A percentile compares a stretch with the other conserved stretches of the same genome.
phyloP scores from a whole-genome alignment of 2,888 invertebrate genomes.

The Lamellibrachia columna region DNA sequence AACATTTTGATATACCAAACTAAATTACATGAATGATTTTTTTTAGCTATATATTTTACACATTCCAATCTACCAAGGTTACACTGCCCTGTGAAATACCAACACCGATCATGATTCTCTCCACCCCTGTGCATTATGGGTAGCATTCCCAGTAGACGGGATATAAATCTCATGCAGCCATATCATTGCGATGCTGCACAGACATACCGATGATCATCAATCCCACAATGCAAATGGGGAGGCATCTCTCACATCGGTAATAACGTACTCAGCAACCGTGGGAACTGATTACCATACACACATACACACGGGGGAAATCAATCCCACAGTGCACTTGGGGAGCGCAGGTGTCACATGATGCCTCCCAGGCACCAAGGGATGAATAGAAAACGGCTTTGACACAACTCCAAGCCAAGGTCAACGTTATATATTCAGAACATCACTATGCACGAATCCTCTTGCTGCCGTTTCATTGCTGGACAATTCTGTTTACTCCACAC shows the following conservation, averaged over 20 bases:
- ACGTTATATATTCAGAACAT: background rate
- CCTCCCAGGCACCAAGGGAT: background rate
- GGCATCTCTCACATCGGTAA: background rate
- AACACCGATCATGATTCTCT: background rate
- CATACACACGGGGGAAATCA: background rate
- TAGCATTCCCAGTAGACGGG: background rate
- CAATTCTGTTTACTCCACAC: background rate
- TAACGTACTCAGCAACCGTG: background rate
- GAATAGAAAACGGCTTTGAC: background rate
- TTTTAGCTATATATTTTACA: too few relatives aligned
- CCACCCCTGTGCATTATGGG: background rate
- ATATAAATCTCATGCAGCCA: background rate
- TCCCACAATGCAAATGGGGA: background rate
- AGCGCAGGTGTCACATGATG: background rate
- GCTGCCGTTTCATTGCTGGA: background rate
- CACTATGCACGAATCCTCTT: background rate
- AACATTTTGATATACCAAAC: too few relatives aligned
- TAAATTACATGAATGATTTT: too few relatives aligned
- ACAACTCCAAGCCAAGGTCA: background rate
- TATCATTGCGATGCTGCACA: background rate
- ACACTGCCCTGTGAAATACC: background rate
- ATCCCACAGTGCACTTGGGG: constrained; percentile 11
- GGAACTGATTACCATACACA: background rate
- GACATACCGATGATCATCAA: background rate
- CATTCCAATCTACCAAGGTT: background rate